Evolutionary conservation across 2,797 vertebrate species (phyloP).

Genomic region (Mus caroli): DNA sequence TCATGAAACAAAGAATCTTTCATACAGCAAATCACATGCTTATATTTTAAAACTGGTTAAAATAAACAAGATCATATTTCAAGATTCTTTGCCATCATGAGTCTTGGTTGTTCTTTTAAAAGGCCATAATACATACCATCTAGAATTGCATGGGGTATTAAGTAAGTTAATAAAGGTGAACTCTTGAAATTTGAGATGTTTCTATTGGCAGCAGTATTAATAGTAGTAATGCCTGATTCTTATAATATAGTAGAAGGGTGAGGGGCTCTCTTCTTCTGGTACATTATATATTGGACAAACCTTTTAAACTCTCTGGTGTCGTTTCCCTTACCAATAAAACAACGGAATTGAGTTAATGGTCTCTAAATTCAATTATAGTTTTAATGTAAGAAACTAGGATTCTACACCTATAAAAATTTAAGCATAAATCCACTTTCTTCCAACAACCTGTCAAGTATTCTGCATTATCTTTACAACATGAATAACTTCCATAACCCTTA

Average conservation of each 20-base stretch:
- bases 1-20: not conserved
- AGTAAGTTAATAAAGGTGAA: conserved; percentile 10
- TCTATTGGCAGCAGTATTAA: not conserved
- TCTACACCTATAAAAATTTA: conserved; percentile 46
- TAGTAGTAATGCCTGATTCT: not conserved
- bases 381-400: conserved; percentile 55
- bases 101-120: conserved; percentile 34
- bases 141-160: not conserved
- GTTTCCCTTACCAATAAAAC: conserved; percentile 62
- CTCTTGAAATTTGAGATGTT: conserved; percentile 5
- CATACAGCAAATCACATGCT: not conserved
- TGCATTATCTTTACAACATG: conserved; percentile 44
- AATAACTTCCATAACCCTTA: conserved; percentile 59
- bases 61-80: not conserved
- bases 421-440: conserved; percentile 60
- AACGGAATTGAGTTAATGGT: conserved; percentile 21
- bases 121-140: not conserved
- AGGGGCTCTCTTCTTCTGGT: not conserved
- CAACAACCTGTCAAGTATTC: conserved; percentile 42
- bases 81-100: conserved; percentile 11
- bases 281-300: conserved; percentile 3
- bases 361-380: conserved; percentile 64
- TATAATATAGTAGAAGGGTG: not conserved
- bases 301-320: conserved; percentile 44
- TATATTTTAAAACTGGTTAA: not conserved